Evolutionary conservation across 2,888 invertebrate species (phyloP).

Genomic region (Acrocyrtus sp.): DNA sequence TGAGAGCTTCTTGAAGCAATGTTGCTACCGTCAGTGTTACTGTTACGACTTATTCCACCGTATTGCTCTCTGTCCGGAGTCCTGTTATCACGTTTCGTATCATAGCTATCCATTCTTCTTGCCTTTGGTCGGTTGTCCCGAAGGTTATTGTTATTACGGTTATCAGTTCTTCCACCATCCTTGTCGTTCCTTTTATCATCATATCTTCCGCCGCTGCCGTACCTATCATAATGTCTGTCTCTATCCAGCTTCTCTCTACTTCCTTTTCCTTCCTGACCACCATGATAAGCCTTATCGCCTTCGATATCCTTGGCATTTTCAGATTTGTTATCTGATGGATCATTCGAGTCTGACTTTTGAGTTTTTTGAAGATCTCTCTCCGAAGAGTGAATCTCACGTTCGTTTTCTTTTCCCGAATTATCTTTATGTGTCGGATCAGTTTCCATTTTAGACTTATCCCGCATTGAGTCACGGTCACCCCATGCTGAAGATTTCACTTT

Average conservation of each 20-base stretch:
- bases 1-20: constrained; percentile 21
- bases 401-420: constrained; percentile 2
- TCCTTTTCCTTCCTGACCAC: constrained; percentile 26
- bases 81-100: constrained; percentile 30
- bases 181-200: constrained; percentile 26
- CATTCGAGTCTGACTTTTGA: constrained; percentile 39
- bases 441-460: constrained; percentile 21
- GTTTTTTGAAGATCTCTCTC: constrained; percentile 20
- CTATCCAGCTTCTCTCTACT: constrained; percentile 30
- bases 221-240: constrained; percentile 25
- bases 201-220: constrained; percentile 19
- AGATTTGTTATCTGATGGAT: constrained; percentile 34
- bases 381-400: constrained; percentile 14
- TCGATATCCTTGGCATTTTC: constrained; percentile 23
- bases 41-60: background rate
- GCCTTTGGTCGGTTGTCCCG: constrained; percentile 30
- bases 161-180: constrained; percentile 11
- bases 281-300: constrained; percentile 22
- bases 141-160: constrained; percentile 12
- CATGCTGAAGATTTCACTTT: constrained; percentile 37
- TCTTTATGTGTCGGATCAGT: constrained; percentile 15
- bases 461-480: constrained; percentile 35
- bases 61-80: constrained; percentile 49
- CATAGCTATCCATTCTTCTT: constrained; percentile 45
- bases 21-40: constrained; percentile 9